Evolutionary conservation across 2,888 invertebrate species (phyloP).

Genomic region (Cancer borealis): DNA sequence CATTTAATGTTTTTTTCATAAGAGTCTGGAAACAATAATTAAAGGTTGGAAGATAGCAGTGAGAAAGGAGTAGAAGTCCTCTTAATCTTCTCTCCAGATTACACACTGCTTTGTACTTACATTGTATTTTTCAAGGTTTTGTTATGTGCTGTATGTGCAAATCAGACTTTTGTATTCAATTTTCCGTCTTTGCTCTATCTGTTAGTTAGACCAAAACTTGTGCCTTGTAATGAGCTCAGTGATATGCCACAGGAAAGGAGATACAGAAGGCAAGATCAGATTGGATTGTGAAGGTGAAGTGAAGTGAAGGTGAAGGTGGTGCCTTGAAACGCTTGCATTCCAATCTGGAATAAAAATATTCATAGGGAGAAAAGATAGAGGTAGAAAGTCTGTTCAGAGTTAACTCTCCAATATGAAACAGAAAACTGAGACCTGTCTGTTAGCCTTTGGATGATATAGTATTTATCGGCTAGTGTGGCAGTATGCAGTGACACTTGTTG

Average conservation of each 20-base stretch:
- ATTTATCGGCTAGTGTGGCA: neutral
- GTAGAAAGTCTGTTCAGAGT: neutral
- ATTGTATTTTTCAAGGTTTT: neutral
- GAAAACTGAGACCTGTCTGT: neutral
- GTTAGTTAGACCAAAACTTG: constrained; percentile 11
- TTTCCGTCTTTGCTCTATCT: neutral
- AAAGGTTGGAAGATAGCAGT: neutral
- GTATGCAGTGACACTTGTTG: neutral
- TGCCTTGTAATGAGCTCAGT: neutral
- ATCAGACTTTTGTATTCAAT: neutral
- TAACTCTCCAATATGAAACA: neutral
- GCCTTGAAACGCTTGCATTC: neutral
- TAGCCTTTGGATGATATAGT: neutral
- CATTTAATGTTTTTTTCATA: neutral
- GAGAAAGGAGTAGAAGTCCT: neutral
- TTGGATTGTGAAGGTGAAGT: constrained; percentile 35
- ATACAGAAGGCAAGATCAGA: neutral
- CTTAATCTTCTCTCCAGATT: neutral
- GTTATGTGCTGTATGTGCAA: neutral
- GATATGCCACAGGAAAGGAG: neutral
- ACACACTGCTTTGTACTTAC: neutral
- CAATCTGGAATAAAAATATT: neutral
- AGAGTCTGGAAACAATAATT: neutral
- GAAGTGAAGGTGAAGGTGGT: neutral
- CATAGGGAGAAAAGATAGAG: neutral